A percentile compares a stretch with the other conserved stretches of the same genome.
These are phyloP conservation scores for Fregetta grallaria DNA, from an alignment of 2,113 vertebrate species.

Conservation along the genomic window DNA sequence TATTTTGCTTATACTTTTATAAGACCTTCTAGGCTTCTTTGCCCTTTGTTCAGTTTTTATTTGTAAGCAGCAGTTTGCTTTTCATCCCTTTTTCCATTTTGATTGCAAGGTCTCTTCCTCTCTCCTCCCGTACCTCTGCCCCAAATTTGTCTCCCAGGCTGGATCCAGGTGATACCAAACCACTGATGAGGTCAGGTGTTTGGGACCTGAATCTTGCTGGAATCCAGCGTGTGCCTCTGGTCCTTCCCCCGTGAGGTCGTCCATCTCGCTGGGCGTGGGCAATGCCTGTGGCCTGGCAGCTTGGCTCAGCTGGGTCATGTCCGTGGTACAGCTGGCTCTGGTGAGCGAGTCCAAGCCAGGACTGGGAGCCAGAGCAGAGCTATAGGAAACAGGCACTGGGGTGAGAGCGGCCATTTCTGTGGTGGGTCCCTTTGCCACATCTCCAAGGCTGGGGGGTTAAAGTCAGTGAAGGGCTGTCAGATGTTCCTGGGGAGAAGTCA, in stretches of 20 bases:
- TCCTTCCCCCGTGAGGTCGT: background rate
- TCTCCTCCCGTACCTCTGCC: background rate
- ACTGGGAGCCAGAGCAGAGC: background rate
- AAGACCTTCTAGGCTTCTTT: background rate
- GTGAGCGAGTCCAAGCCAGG: background rate
- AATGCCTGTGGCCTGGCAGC: background rate
- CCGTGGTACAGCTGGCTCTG: background rate
- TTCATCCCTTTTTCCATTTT: background rate
- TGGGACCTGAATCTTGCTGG: background rate
- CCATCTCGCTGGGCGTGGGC: rapidly evolving
- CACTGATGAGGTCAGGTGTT: background rate
- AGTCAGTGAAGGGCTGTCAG: background rate
- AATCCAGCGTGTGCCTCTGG: background rate
- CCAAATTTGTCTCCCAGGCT: background rate
- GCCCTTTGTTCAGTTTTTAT: background rate
- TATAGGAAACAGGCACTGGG: background rate
- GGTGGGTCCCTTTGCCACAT: background rate
- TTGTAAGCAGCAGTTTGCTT: background rate
- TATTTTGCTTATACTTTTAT: background rate
- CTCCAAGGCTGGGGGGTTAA: background rate
- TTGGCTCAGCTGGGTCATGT: rapidly evolving
- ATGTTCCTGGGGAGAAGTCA: background rate
- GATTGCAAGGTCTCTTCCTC: background rate
- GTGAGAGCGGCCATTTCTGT: rapidly evolving
- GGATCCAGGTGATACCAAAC: background rate